Conservation (phyloP, 2,797 vertebrate species). For the Dendrocincla fuliginosa region DNA sequence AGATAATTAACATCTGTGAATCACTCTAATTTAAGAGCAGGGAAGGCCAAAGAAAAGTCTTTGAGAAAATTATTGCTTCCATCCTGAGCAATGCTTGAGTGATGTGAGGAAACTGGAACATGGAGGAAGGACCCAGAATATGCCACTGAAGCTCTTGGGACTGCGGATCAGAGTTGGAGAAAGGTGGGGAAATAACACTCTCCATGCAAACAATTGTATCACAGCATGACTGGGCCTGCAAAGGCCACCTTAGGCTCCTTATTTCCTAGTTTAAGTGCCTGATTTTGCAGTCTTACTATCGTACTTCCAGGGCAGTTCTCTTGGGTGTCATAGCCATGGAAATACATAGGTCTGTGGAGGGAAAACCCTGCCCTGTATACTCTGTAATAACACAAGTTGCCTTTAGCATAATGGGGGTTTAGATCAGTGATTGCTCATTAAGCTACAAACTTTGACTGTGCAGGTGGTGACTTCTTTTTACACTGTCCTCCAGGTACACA, state of each 20-base stretch:
- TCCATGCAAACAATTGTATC: background rate
- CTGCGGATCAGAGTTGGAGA: background rate
- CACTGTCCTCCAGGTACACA: background rate
- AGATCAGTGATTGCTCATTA: constrained; percentile 4
- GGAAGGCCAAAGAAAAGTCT: constrained; percentile 35
- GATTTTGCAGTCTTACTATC: background rate
- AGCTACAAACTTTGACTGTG: background rate
- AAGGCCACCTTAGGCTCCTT: background rate
- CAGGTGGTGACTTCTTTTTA: background rate
- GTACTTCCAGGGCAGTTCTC: background rate
- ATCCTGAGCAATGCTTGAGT: background rate
- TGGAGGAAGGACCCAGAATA: background rate
- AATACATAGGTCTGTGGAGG: background rate
- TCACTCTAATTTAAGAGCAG: constrained; percentile 18
- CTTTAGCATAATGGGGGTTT: background rate
- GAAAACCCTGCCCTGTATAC: background rate
- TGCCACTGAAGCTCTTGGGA: background rate
- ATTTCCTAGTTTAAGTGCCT: constrained; percentile 17
- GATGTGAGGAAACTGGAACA: background rate
- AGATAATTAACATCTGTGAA: constrained; percentile 48
- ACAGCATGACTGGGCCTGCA: background rate
- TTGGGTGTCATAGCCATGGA: background rate
- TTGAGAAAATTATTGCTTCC: constrained; percentile 15
- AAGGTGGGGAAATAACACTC: background rate
- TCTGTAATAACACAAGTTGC: background rate